These are phyloP conservation scores for Chrysogorgia sp. DNA, from an alignment of 92 coral and sea anemone species.

Conservation along the genomic window DNA sequence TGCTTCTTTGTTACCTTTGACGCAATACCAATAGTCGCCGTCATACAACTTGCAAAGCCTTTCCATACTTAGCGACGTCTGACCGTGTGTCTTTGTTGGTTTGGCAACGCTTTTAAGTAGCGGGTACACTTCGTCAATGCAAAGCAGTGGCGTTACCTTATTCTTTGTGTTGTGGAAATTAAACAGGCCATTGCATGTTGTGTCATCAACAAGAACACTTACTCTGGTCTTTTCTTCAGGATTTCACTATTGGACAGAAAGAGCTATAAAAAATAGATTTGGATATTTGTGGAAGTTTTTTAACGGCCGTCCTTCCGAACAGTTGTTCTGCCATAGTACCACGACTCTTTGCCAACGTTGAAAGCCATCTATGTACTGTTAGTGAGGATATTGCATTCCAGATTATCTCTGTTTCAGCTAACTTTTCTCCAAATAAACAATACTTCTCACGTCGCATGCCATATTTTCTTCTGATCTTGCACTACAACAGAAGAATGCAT, in stretches of 20 bases:
- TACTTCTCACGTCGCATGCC: background rate
- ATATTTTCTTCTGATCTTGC: too few relatives aligned
- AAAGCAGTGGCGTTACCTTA: background rate
- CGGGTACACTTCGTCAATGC: background rate
- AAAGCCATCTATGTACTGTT: background rate
- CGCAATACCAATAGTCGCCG: constrained; percentile 54
- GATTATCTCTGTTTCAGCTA: background rate
- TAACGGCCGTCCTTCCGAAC: background rate
- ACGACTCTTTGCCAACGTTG: background rate
- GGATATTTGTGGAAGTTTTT: background rate
- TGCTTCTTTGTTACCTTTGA: constrained; percentile 65
- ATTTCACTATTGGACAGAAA: background rate
- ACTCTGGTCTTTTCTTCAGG: background rate
- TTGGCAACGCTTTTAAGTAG: background rate
- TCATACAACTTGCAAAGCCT: constrained; percentile 2
- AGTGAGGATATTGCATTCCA: background rate
- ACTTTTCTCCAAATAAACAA: background rate
- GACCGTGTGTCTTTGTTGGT: background rate
- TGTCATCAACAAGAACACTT: background rate
- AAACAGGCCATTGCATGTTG: constrained; percentile 5
- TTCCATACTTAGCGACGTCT: background rate
- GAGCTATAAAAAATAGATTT: background rate
- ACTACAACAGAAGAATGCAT: too few relatives aligned
- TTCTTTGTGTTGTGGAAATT: background rate
- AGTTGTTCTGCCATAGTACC: background rate